A percentile compares a stretch with the other conserved stretches of the same genome.
Evolutionary conservation across 2,888 invertebrate species (phyloP).

Genomic region (Lydus trimaculatus): DNA sequence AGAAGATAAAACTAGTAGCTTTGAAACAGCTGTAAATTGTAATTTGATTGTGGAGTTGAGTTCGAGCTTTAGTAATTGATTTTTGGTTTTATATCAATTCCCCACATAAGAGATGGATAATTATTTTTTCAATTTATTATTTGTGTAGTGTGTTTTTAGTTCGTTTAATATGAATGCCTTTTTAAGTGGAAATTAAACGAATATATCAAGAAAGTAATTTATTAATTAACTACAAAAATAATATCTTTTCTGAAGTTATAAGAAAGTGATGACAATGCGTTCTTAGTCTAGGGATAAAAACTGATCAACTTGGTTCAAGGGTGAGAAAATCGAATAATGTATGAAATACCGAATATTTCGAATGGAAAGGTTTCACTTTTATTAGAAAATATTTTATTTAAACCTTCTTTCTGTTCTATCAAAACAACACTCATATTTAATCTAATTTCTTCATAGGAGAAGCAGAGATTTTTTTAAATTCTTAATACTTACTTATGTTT

Average conservation of each 20-base stretch:
- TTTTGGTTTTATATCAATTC: too few relatives aligned
- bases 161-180: not conserved
- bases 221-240: constrained; percentile 44
- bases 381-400: constrained; percentile 35
- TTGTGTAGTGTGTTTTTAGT: not conserved
- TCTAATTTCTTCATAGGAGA: not conserved
- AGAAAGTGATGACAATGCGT: constrained; percentile 45
- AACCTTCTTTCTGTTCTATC: constrained; percentile 17
- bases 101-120: too few relatives aligned
- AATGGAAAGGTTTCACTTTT: constrained; percentile 38
- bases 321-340: constrained; percentile 41
- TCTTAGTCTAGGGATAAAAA: constrained; percentile 38
- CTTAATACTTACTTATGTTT: not conserved
- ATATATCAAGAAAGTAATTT: constrained; percentile 37
- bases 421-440: constrained; percentile 9
- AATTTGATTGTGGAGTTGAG: too few relatives aligned
- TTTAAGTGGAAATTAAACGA: constrained; percentile 12
- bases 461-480: not conserved
- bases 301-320: constrained; percentile 39
- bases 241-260: constrained; percentile 41
- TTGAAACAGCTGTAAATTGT: too few relatives aligned
- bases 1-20: too few relatives aligned
- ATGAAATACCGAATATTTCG: constrained; percentile 37
- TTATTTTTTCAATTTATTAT: too few relatives aligned
- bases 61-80: too few relatives aligned